Evolutionary conservation across 2,113 vertebrate species (phyloP).

Genomic region (Cebus imitator): DNA sequence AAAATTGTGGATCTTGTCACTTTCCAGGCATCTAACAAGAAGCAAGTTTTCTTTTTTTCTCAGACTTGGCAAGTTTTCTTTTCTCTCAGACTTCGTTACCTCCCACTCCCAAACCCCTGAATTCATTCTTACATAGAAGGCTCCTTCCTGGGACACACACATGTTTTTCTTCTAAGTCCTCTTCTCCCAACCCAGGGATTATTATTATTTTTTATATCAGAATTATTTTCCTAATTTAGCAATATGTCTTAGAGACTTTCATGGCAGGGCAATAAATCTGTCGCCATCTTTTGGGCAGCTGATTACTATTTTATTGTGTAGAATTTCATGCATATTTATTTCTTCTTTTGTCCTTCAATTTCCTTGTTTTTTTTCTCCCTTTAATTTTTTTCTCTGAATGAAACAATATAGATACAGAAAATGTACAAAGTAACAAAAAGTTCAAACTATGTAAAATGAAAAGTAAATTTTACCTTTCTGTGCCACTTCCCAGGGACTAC

Average conservation of each 20-base stretch:
- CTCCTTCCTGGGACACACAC: not conserved
- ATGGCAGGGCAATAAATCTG: not conserved
- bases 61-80: not conserved
- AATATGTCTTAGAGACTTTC: not conserved
- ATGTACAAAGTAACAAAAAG: not conserved
- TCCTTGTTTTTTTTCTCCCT: not conserved
- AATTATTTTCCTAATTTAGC: not conserved
- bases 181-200: not conserved
- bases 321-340: not conserved
- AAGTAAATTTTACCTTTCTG: not conserved
- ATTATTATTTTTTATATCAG: not conserved
- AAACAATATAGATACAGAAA: not conserved
- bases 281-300: not conserved
- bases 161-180: not conserved
- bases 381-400: not conserved
- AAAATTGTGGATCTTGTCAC: not conserved
- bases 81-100: not conserved
- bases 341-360: not conserved
- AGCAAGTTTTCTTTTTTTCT: not conserved
- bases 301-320: not conserved
- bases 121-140: not conserved
- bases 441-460: not conserved
- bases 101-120: not conserved
- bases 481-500: not conserved
- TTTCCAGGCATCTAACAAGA: not conserved